Evolutionary conservation across 2,888 invertebrate genomes (phyloP), one percentile per base, ranked within the genome.

Genomic region (Oxystoma pomonae): DNA sequence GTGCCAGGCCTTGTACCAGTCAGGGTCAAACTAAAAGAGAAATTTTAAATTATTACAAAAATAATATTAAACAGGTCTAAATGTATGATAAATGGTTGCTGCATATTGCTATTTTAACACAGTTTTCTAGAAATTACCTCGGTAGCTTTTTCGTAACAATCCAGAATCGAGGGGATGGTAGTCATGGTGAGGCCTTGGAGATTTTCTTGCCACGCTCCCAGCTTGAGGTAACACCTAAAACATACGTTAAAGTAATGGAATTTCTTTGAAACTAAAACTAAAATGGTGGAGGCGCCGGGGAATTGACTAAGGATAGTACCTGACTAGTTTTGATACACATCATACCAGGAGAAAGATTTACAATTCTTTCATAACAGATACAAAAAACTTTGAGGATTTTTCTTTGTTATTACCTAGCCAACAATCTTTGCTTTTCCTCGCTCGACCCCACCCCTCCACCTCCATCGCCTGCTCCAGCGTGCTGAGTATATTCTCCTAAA

Each of bases 1-100:
- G 80, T 99, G 98, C 98, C 98, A 99, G 0, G 98, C 98, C 82
- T 95, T 95, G 78, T 95, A 95, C 96, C 98, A 98, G 60, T 89
- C 87, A 1, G 89, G 85, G 72, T 96, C 92, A 69, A 91, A 87
- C 67, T 35, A 35, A 35, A 35, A 12, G 12, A 35, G 12, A 35
- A 35, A 7, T 7, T 35, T 7, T 35, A 35, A 35, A 35, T 7
- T 7, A 35, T 35, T 35, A 12, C 3, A 35, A 35, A 3, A 7
- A 35, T 3, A 35, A 35, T 7, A 35, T 7, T 35, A 35, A 35
- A 35, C 12, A 35, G 12, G 35, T 7, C 3, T 7, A 35, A 35
- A 35, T 35, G 12, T 35, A 12, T 35, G 35, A 35, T 7, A 35
- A 35, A 35, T 35, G 12, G 12, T 12, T 35, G 12, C 12, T 7